Base-by-base conservation (phyloP, 2,888 invertebrate genomes). In the Deilephila porcellus region DNA sequence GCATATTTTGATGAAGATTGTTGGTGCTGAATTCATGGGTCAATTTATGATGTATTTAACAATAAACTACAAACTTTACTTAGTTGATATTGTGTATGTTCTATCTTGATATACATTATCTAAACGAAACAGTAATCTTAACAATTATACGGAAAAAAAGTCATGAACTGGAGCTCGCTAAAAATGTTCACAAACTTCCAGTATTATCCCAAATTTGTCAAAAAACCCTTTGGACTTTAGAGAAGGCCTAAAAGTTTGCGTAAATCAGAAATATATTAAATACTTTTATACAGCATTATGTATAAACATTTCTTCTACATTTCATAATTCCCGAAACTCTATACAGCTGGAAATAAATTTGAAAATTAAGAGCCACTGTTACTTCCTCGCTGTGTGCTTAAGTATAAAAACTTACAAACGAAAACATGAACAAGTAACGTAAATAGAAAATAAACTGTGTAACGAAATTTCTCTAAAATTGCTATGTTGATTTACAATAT, bases 361-460 rank as follows among this genome's bases (percentile, higher is more conserved):
- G 45, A 60, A 45, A 71, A 60, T 71, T 17, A 29, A 45, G 45
- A 67, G 52, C 45, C 45, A 45, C 45, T 37, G 52, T 52, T 25
- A 45, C 67, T 20, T 67, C 67, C 67, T 52, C 34, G 6, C 63
- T n/a, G 52, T 25, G 67, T 29, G 52, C 67, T 52, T 67, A 67
- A 52, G 67, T 67, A 67, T 20, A 75, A 45, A 73, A 77, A 78
- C 75, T 78, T 76, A 74, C 75, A 70, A 78, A 77, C 76, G 75
- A 76, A 78, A 83, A 82, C 77, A 78, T 77, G 79, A 75, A 82
- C 76, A 77, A 75, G 73, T 73, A 76, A 76, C 71, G 70, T 72
- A 75, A 81, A 81, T 76, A 78, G 77, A 76, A 77, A 77, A 77
- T 60, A 78, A 78, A 78, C 78, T 80, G 75, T 72, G 74, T 75